Conservation (phyloP, 1,140 invertebrate genomes). For the Cydia strobilella region DNA sequence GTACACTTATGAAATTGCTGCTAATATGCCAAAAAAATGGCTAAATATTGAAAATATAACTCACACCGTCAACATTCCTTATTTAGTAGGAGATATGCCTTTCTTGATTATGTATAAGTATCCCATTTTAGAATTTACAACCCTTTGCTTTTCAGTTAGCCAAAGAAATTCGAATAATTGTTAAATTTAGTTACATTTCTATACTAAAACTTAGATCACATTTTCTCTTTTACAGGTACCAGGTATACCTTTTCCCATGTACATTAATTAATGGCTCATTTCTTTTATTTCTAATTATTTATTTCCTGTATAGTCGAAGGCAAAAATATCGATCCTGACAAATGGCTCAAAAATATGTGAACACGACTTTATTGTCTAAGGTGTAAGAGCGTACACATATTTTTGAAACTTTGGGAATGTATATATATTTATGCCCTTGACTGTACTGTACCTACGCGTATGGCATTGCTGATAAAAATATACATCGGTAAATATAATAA, state of each 20-base stretch:
- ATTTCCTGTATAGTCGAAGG: too few relatives aligned
- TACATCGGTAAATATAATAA: too few relatives aligned
- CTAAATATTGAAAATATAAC: neutral
- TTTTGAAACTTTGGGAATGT: too few relatives aligned
- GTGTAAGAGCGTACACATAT: too few relatives aligned
- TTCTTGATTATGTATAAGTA: neutral
- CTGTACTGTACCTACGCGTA: too few relatives aligned
- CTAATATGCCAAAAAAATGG: neutral
- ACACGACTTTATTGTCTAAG: too few relatives aligned
- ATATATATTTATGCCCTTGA: too few relatives aligned
- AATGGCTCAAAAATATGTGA: too few relatives aligned
- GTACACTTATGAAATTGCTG: neutral
- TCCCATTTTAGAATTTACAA: slow-evolving; percentile 8
- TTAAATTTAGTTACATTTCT: slow-evolving; percentile 25
- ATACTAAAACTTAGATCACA: slow-evolving; percentile 25
- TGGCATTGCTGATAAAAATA: too few relatives aligned
- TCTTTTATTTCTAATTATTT: neutral
- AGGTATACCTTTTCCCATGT: neutral
- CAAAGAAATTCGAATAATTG: neutral
- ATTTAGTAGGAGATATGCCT: slow-evolving; percentile 15
- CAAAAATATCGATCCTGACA: too few relatives aligned
- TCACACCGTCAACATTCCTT: neutral
- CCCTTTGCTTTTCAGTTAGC: neutral
- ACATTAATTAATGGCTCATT: neutral
- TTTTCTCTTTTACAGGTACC: slow-evolving; percentile 21